These are phyloP conservation scores for Pocota personata DNA, from an alignment of 2,888 invertebrate species.

Conservation along the genomic window DNA sequence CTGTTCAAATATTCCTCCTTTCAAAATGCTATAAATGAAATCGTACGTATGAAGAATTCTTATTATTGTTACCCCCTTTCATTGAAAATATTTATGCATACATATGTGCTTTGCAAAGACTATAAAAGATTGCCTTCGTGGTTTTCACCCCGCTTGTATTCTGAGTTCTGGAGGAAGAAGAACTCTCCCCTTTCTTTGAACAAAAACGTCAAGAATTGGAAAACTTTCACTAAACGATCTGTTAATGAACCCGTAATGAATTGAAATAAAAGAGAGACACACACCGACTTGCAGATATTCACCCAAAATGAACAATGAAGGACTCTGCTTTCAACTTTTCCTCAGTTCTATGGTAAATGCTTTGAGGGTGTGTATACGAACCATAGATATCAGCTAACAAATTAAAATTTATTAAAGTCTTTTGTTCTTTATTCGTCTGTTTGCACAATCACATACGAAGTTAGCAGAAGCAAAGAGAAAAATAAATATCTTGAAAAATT, in stretches of 20 bases:
- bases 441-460: conserved; percentile 52
- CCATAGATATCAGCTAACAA: conserved; percentile 62
- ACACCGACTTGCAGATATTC: conserved; percentile 29
- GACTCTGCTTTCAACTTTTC: conserved; percentile 38
- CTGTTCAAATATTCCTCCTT: conserved; percentile 1
- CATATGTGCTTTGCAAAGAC: conserved; percentile 2
- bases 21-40: conserved; percentile 27
- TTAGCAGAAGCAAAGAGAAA: not conserved
- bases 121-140: conserved; percentile 26
- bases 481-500: conserved; percentile 20
- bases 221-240: conserved; percentile 67
- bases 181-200: conserved; percentile 28
- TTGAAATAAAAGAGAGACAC: conserved; percentile 44
- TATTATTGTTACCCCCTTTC: conserved; percentile 36
- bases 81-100: conserved; percentile 10
- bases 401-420: conserved; percentile 66
- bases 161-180: not conserved
- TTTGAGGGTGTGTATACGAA: conserved; percentile 38
- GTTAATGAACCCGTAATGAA: conserved; percentile 66
- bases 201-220: conserved; percentile 56
- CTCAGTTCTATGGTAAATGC: conserved; percentile 11
- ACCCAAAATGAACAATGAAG: conserved; percentile 51
- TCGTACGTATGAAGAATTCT: conserved; percentile 27
- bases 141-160: not conserved
- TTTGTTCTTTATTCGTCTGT: conserved; percentile 58